Evolutionary conservation across 92 coral and sea anemone genomes (phyloP), one percentile per base, ranked within the genome.

Genomic region (Palythoa caribaeorum): DNA sequence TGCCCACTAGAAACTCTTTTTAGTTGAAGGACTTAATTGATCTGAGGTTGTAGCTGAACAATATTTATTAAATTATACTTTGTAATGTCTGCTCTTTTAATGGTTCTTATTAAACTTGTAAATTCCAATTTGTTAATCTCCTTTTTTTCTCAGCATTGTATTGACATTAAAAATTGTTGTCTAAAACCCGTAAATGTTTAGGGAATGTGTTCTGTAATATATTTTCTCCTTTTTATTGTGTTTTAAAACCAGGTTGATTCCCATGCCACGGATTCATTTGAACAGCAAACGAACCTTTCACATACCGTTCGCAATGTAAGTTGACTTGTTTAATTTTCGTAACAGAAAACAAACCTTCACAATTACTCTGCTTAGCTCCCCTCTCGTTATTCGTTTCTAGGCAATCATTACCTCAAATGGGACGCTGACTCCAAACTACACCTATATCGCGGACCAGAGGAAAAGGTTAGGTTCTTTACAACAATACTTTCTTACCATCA

Each of bases 381-480:
- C 16, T 35, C 19, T 19, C 15, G 12, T 63, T 65, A 38, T 65
- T 9, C 21, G 68, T 55, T 47, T 5, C 20, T 55, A 97, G 99
- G 97, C 99, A 11, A 88, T 97, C 53, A 97, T 97, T 48, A 91
- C 99, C 2, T 97, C 99, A 16, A 97, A 97, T 88, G 95, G 96
- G 75, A 79, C 78, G 13, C 89, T 97, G 70, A 96, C 99, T 60
- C 91, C 95, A 51, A 93, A 91, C 86, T 96, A 89, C 84, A 90
- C 92, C 71, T 96, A 96, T 85, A 96, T 96, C 15, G 96, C 95
- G 6, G 96, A 89, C 57, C 93, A 95, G 50, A 92, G 99, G 71
- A 96, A 94, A 88, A 92, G 99, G 99, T 96, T 10, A 20, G 38
- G 15, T 73, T 40, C 19, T 62, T 70, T n/a, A 3, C n/a, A 10